Evolutionary conservation across 2,113 vertebrate species (phyloP), one percentile per base, ranked within the genome.

Genomic region (Neolamprologus brichardi): DNA sequence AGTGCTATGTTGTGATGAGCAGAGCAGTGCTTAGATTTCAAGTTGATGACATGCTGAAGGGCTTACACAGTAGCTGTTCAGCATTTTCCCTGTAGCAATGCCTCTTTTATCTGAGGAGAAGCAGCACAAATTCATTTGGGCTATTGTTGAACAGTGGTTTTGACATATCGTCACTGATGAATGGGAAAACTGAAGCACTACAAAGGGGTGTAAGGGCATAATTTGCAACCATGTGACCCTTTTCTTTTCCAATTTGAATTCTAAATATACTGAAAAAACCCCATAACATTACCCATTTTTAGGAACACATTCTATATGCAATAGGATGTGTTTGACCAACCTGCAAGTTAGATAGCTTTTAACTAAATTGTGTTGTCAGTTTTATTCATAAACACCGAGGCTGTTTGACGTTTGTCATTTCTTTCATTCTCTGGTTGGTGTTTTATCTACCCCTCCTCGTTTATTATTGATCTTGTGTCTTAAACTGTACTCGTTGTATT

Each of bases 21-120:
- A 92, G 85, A 89, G 87, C 91, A 84, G 79, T 83, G 93, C 92
- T 92, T 86, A 37, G 83, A 93, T 93, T 92, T 91, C 70, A 60
- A 84, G 82, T 87, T 70, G 84, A 86, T 87, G 91, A 72, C 84
- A 46, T 64, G 62, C 90, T 80, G 83, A 30, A 89, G 82, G 91
- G 87, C 75, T 87, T 72, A 25, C 79, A 87, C 86, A 67, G 86
- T 83, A 84, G 82, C 90, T 91, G 88, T 83, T 93, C 88, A 89
- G 87, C 87, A 60, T 84, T 93, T 93, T 89, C 83, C 79, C 83
- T 52, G 44, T 30, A 90, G 84, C 56, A 10, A 70, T 82, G 84
- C 82, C 81, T 93, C 82, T 94, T 86, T 89, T 86, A 91, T 93
- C 90, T 87, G 79, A 14, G 83, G 86, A 86, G 67, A 86, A 92